phyloP scores from a whole-genome alignment of 1,140 invertebrate species.

The Brachionus angularis region DNA sequence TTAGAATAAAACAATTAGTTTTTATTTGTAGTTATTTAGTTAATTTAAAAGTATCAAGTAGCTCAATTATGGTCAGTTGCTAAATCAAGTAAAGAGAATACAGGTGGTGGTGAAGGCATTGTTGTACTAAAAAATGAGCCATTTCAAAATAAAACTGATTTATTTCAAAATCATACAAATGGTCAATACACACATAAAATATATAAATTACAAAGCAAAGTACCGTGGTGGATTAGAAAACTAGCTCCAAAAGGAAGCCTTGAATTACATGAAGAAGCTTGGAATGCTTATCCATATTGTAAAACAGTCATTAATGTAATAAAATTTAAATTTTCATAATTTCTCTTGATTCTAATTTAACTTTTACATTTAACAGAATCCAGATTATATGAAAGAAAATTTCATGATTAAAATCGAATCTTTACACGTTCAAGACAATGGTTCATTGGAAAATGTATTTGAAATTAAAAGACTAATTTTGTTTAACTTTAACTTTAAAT shows the following conservation, averaged over 20 bases:
- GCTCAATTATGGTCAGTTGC: conserved; percentile 96
- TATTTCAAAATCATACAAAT: conserved; percentile 79
- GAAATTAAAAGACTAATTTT: not conserved
- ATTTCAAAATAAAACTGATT: conserved; percentile 75
- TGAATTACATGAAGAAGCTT: conserved; percentile 97
- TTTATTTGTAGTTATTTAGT: too few relatives aligned
- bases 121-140: conserved; percentile 69
- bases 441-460: conserved; percentile 50
- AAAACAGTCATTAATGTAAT: conserved; percentile 79
- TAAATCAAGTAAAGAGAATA: conserved; percentile 98
- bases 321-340: conserved; percentile 45
- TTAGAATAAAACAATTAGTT: not conserved
- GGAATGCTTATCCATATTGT: conserved; percentile 99
- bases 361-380: conserved; percentile 68
- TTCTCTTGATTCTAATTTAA: conserved; percentile 4
- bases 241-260: conserved; percentile 91
- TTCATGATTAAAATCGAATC: conserved; percentile 95
- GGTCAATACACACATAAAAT: conserved; percentile 99
- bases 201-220: conserved; percentile 78
- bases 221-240: conserved; percentile 68
- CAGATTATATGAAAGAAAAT: conserved; percentile 98
- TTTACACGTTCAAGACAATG: conserved; percentile 79
- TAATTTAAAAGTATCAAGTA: conserved; percentile 74
- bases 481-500: not conserved
- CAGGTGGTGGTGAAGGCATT: conserved; percentile 97